Conservation (phyloP, 2,113 vertebrate species). For the Scophthalmus maximus region DNA sequence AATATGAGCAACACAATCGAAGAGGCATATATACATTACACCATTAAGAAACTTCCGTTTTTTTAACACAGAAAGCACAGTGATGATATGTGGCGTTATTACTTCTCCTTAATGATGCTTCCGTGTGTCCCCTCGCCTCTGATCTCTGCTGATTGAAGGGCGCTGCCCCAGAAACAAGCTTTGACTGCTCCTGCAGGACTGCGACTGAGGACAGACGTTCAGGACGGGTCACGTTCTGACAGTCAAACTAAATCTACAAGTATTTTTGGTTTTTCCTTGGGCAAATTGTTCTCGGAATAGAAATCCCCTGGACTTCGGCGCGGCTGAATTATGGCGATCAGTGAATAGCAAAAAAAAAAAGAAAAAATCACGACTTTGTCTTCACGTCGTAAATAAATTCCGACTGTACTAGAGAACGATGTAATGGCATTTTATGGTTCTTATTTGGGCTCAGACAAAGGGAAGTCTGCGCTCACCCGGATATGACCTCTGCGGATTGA, state of each 20-base stretch:
- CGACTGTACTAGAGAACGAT: not conserved
- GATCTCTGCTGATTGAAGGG: constrained; percentile 27
- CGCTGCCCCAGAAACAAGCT: constrained; percentile 59
- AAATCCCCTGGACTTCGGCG: constrained; percentile 55
- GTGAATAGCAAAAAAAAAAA: constrained; percentile 19
- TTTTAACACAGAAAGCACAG: not conserved
- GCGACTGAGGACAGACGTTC: constrained; percentile 49
- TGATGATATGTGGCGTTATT: constrained; percentile 22
- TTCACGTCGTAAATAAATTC: constrained; percentile 62
- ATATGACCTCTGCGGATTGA: constrained; percentile 74
- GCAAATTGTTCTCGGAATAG: constrained; percentile 59
- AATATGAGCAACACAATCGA: not conserved
- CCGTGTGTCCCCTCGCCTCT: constrained; percentile 15
- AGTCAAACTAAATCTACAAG: constrained; percentile 59
- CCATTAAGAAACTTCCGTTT: not conserved
- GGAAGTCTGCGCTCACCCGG: constrained; percentile 71
- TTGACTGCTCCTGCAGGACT: constrained; percentile 47
- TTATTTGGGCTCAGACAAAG: constrained; percentile 67
- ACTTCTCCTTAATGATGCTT: constrained; percentile 21
- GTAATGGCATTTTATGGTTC: constrained; percentile 44
- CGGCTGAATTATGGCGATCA: constrained; percentile 51
- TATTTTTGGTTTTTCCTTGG: constrained; percentile 61
- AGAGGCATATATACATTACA: not conserved
- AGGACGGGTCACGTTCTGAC: constrained; percentile 63
- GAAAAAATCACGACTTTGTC: constrained; percentile 60